Evolutionary conservation across 2,888 invertebrate genomes (phyloP).

Genomic region (Drosophila quinaria): DNA sequence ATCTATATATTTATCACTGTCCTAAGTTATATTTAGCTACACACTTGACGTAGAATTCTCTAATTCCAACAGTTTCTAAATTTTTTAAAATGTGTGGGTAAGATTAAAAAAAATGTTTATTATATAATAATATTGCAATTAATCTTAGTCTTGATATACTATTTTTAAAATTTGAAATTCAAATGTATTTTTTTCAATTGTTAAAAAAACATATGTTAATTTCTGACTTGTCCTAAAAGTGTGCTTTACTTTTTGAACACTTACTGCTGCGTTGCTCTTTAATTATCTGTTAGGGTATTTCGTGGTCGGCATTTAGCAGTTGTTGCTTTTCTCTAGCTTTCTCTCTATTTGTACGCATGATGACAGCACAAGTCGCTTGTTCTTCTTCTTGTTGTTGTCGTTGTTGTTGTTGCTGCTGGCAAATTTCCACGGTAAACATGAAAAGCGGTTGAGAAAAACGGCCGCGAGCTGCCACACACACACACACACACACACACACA

Average conservation of each 20-base stretch:
- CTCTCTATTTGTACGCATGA: conserved; percentile 41
- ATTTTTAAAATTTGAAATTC: neutral
- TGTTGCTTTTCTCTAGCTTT: neutral
- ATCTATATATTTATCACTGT: conserved; percentile 7
- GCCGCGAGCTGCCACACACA: conserved; percentile 43
- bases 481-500: neutral
- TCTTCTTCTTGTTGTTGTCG: conserved; percentile 17
- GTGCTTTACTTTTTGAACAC: neutral
- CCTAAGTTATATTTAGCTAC: neutral
- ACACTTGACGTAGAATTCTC: neutral
- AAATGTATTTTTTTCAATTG: neutral
- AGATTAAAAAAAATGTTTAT: no score
- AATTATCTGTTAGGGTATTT: conserved; percentile 22
- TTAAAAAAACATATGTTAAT: neutral
- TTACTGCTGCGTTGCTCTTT: neutral
- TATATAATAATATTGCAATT: no score
- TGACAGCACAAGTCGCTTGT: conserved; percentile 41
- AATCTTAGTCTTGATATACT: neutral
- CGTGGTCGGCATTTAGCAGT: conserved; percentile 4
- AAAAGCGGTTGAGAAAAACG: conserved; percentile 69
- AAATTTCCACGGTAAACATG: conserved; percentile 76
- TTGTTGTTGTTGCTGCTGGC: conserved; percentile 37
- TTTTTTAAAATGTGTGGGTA: neutral
- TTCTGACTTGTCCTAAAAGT: neutral
- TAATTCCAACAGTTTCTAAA: neutral